A percentile compares a stretch with the other conserved stretches of the same genome.
phyloP scores from a whole-genome alignment of 2,888 invertebrate species.

The Phyllotreta cruciferae region DNA sequence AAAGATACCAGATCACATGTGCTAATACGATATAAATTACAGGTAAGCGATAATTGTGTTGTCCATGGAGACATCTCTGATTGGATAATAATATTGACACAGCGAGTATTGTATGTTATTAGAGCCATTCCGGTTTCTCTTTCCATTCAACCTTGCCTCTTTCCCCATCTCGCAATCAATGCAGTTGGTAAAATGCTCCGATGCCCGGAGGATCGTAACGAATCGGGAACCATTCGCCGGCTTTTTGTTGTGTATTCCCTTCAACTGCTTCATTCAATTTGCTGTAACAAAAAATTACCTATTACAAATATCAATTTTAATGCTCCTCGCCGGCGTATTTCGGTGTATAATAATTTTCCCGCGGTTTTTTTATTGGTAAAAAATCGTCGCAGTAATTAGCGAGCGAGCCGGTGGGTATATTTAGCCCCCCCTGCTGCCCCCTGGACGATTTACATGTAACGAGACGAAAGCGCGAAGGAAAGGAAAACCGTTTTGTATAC shows the following conservation, averaged over 20 bases:
- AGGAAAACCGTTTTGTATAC: constrained; percentile 26
- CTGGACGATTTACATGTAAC: constrained; percentile 16
- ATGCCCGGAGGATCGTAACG: constrained; percentile 17
- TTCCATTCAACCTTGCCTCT: constrained; percentile 9
- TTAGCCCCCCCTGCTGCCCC: constrained; percentile 2
- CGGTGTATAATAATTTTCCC: too few species aligned
- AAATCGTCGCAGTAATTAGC: neutral
- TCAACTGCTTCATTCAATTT: too few species aligned
- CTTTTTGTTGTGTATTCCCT: too few species aligned
- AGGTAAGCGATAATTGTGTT: constrained; percentile 58
- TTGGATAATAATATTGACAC: constrained; percentile 63
- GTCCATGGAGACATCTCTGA: constrained; percentile 61
- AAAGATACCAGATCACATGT: too few species aligned
- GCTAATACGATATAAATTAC: constrained; percentile 61
- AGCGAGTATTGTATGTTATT: constrained; percentile 58
- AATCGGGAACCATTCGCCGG: too few species aligned
- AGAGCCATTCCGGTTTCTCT: constrained; percentile 51
- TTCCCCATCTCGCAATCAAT: constrained; percentile 55
- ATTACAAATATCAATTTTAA: too few species aligned
- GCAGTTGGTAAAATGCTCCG: constrained; percentile 38
- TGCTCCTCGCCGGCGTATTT: too few species aligned
- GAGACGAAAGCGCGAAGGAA: constrained; percentile 15
- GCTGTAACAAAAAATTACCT: too few species aligned
- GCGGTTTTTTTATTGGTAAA: neutral
- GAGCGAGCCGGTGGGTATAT: neutral